Percentiles rank a stretch among this genome's conserved stretches.
These are phyloP conservation scores for Cylas formicarius DNA, from an alignment of 1,140 invertebrate genomes.

Conservation along the genomic window DNA sequence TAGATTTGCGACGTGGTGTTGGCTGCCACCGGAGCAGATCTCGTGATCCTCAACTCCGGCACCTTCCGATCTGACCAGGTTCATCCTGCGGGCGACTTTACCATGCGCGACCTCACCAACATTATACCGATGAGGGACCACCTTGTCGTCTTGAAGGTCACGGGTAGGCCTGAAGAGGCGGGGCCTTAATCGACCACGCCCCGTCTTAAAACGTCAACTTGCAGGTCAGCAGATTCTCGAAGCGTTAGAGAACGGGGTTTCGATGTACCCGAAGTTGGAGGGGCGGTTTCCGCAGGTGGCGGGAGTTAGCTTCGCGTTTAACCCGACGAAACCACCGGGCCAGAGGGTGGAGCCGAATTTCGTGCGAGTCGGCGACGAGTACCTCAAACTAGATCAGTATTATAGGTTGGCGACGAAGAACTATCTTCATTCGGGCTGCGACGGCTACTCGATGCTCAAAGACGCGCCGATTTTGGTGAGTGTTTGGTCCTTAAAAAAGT, in stretches of 20 bases:
- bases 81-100: conserved; percentile 73
- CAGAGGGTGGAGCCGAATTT: conserved; percentile 61
- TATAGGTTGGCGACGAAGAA: conserved; percentile 78
- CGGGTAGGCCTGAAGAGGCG: conserved; percentile 24
- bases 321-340: conserved; percentile 64
- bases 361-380: conserved; percentile 78
- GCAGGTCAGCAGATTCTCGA: conserved; percentile 59
- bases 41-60: conserved; percentile 81
- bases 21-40: conserved; percentile 72
- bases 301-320: conserved; percentile 77
- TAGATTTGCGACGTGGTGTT: conserved; percentile 74
- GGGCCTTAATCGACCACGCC: neutral
- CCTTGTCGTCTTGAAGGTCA: conserved; percentile 61
- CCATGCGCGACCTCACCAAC: conserved; percentile 70
- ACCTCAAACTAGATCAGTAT: conserved; percentile 60
- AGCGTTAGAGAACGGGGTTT: conserved; percentile 71
- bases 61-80: conserved; percentile 75
- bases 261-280: conserved; percentile 71
- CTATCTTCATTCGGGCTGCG: conserved; percentile 71
- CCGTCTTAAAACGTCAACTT: conserved; percentile 28
- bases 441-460: conserved; percentile 77
- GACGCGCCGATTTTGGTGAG: conserved; percentile 51
- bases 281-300: conserved; percentile 76
- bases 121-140: conserved; percentile 81
- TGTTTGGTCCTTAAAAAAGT: too few species aligned